A percentile compares a stretch with the other conserved stretches of the same genome.
Conservation (phyloP, 2,888 invertebrate species). For the Fragum whitleyi region DNA sequence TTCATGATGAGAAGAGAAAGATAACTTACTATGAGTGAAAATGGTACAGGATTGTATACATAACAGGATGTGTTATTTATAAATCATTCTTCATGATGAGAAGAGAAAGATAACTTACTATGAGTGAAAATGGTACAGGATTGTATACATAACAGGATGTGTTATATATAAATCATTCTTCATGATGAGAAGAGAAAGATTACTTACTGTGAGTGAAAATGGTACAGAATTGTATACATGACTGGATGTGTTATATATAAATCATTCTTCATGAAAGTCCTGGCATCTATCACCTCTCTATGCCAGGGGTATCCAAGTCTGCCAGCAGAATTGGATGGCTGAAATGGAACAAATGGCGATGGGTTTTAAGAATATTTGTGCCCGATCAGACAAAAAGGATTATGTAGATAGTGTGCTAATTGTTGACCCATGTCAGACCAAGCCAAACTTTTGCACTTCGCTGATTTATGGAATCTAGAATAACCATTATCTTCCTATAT, state of each 20-base stretch:
- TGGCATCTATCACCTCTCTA: slow-evolving; percentile 87
- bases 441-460: too few relatives aligned
- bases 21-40: slow-evolving; percentile 89
- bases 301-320: slow-evolving; percentile 91
- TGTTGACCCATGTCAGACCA: too few relatives aligned
- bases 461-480: too few relatives aligned
- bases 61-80: slow-evolving; percentile 90
- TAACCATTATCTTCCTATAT: too few relatives aligned
- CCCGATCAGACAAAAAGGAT: too few relatives aligned
- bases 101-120: slow-evolving; percentile 86
- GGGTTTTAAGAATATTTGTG: too few relatives aligned
- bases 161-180: slow-evolving; percentile 89
- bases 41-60: slow-evolving; percentile 88
- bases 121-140: slow-evolving; percentile 90
- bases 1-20: slow-evolving; percentile 88
- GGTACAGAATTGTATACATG: slow-evolving; percentile 88
- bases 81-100: slow-evolving; percentile 89
- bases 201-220: slow-evolving; percentile 90
- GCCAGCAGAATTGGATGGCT: slow-evolving; percentile 82
- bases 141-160: slow-evolving; percentile 89
- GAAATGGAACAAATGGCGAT: slow-evolving; percentile 55
- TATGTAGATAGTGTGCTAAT: too few relatives aligned
- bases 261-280: slow-evolving; percentile 89
- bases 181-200: slow-evolving; percentile 86
- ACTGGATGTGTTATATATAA: slow-evolving; percentile 90